Conservation (phyloP, 2,113 vertebrate species). For the human (Homo sapiens) region GRCh38 chr2:154069501-154070000, state of each 20-base stretch:
- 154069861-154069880: not conserved
- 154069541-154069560: not conserved
- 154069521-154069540: not conserved
- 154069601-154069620: not conserved
- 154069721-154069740: not conserved
- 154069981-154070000: not conserved
- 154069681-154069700: not conserved
- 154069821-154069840: not conserved
- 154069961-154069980: not conserved
- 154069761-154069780: not conserved
- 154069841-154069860: not conserved
- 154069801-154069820: not conserved
- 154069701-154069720: not conserved
- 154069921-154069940: not conserved
- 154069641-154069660: not conserved
- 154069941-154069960: not conserved
- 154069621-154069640: conserved; percentile 11
- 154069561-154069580: not conserved
- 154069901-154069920: not conserved
- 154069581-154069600: not conserved
- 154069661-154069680: not conserved
- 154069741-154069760: not conserved
- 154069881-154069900: not conserved
- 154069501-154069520: not conserved
- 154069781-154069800: not conserved